Evolutionary conservation across 2,113 vertebrate species (phyloP).

Genomic region (Cisticola juncidis): DNA sequence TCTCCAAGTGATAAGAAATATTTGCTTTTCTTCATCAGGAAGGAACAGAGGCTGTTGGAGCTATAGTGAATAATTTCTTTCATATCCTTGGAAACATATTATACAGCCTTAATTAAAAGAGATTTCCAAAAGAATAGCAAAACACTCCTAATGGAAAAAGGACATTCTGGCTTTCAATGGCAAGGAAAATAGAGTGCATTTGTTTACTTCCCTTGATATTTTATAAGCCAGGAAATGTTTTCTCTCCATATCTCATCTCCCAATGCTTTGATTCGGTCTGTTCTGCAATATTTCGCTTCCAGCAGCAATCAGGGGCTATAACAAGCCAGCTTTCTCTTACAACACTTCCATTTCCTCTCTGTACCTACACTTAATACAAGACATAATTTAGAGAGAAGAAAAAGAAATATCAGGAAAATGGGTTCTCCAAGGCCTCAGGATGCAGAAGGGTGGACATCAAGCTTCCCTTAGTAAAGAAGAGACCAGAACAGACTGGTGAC

Average conservation of each 20-base stretch:
- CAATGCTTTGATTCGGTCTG: background rate
- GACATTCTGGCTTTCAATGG: conserved; percentile 3
- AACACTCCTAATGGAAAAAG: conserved; percentile 4
- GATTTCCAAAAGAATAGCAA: conserved; percentile 32
- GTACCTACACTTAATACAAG: background rate
- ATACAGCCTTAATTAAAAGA: conserved; percentile 55
- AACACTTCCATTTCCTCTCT: background rate
- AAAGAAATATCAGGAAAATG: background rate
- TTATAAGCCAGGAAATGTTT: background rate
- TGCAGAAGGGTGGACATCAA: background rate
- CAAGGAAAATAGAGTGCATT: background rate
- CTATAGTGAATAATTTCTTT: conserved; percentile 29
- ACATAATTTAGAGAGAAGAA: background rate
- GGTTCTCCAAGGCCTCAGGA: background rate
- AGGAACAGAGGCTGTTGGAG: background rate
- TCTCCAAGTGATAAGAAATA: conserved; percentile 2
- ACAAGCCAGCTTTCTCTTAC: background rate
- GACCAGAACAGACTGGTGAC: background rate
- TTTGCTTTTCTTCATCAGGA: conserved; percentile 24
- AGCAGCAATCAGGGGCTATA: background rate
- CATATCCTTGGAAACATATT: conserved; percentile 50
- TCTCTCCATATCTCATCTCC: background rate
- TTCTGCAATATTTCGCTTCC: background rate
- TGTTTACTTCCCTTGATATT: conserved; percentile 15
- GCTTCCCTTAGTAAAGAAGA: background rate